Percentiles rank a stretch among this genome's conserved stretches.
Evolutionary conservation across 2,113 vertebrate species (phyloP).

Genomic region (Proteles cristata): DNA sequence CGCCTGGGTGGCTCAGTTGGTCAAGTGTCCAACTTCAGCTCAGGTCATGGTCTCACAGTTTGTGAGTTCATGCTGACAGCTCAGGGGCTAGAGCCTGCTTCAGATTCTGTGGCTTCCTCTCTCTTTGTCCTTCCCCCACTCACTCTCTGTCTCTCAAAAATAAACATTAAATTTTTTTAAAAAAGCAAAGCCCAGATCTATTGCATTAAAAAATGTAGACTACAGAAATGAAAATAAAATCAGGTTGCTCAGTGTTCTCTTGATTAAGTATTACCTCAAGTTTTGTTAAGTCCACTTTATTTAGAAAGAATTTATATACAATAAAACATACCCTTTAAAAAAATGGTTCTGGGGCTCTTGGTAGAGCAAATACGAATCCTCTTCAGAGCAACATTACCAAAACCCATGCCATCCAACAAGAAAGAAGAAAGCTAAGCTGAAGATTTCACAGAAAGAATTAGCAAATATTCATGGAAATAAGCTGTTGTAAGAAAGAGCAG

Average conservation of each 20-base stretch:
- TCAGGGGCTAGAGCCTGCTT: no score
- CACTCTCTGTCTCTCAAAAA: no score
- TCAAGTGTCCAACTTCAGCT: no score
- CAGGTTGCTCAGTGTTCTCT: background rate
- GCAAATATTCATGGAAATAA: background rate
- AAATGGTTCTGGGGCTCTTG: background rate
- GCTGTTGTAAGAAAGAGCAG: background rate
- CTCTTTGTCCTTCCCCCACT: no score
- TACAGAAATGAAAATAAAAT: background rate
- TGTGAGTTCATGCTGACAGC: no score
- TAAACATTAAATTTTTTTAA: background rate
- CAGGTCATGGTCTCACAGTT: no score
- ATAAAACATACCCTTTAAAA: background rate
- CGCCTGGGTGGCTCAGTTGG: no score
- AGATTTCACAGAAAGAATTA: background rate
- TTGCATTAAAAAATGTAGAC: background rate
- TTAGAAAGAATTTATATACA: background rate
- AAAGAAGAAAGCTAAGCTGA: background rate
- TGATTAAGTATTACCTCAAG: background rate
- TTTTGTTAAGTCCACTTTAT: background rate
- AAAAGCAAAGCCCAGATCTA: background rate
- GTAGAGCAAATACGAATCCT: conserved; percentile 6
- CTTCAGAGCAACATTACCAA: background rate
- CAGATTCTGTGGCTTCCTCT: no score
- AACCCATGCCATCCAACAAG: background rate